Evolutionary conservation across 2,888 invertebrate species (phyloP).

Genomic region (Sialis lutaria): DNA sequence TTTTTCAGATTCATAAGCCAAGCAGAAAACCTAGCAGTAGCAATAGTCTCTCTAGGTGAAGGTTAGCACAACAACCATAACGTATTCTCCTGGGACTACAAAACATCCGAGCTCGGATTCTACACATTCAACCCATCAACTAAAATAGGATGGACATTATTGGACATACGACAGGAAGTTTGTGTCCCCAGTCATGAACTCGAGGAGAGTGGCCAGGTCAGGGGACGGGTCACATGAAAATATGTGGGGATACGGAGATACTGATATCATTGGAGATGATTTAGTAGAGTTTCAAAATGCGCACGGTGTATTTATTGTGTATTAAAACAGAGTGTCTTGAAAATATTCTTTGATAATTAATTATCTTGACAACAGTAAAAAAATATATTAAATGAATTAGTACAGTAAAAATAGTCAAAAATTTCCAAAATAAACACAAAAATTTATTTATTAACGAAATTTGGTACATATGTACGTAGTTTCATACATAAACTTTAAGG

Average conservation of each 20-base stretch:
- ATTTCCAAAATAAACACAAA: too few relatives aligned
- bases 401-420: too few relatives aligned
- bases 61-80: constrained; percentile 78
- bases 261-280: too few relatives aligned
- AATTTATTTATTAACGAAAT: too few relatives aligned
- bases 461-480: too few relatives aligned
- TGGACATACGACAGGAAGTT: constrained; percentile 63
- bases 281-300: too few relatives aligned
- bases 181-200: constrained; percentile 37
- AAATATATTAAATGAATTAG: too few relatives aligned
- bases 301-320: too few relatives aligned
- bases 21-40: constrained; percentile 52
- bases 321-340: too few relatives aligned
- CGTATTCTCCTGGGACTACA: constrained; percentile 44
- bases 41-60: constrained; percentile 58
- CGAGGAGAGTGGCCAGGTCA: constrained; percentile 33
- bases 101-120: constrained; percentile 37
- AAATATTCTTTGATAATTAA: too few relatives aligned
- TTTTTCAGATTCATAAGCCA: constrained; percentile 41
- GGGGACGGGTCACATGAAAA: constrained; percentile 38
- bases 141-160: constrained; percentile 58
- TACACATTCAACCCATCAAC: constrained; percentile 57
- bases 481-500: too few relatives aligned
- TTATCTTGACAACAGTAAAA: too few relatives aligned
- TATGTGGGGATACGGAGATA: constrained; percentile 46